A percentile compares a stretch with the other conserved stretches of the same genome.
These are phyloP conservation scores for Condylura cristata DNA, from an alignment of 2,113 vertebrate species.

Conservation along the genomic window DNA sequence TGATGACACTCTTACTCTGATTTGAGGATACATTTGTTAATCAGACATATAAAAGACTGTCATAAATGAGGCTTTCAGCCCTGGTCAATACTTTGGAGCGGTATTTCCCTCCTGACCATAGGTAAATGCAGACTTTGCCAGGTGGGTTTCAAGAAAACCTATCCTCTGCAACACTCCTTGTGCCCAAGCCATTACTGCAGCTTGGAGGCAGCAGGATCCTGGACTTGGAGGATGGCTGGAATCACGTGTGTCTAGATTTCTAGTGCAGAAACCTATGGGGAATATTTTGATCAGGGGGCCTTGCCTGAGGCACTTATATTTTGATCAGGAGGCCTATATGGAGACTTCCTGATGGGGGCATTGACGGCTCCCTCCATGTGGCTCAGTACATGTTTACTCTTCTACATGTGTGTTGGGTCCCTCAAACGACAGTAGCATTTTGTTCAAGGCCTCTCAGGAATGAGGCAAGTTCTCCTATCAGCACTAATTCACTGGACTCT, in stretches of 20 bases:
- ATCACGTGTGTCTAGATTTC: neutral
- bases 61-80: neutral
- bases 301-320: neutral
- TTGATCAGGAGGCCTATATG: too few species aligned
- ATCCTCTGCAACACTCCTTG: too few species aligned
- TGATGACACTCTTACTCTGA: neutral
- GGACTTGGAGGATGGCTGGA: fast-evolving
- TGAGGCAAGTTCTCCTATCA: neutral
- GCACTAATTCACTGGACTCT: neutral
- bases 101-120: neutral
- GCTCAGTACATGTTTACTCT: neutral
- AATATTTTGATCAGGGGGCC: neutral
- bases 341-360: neutral
- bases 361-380: neutral
- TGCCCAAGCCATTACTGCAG: fast-evolving
- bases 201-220: neutral
- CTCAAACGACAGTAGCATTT: neutral
- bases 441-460: neutral
- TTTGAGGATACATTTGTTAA: neutral
- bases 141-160: fast-evolving
- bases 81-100: neutral
- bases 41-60: neutral
- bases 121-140: neutral
- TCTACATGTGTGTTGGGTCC: neutral
- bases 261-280: neutral